Conservation (phyloP, 1,140 invertebrate species). For the Lepidurus packardi region DNA sequence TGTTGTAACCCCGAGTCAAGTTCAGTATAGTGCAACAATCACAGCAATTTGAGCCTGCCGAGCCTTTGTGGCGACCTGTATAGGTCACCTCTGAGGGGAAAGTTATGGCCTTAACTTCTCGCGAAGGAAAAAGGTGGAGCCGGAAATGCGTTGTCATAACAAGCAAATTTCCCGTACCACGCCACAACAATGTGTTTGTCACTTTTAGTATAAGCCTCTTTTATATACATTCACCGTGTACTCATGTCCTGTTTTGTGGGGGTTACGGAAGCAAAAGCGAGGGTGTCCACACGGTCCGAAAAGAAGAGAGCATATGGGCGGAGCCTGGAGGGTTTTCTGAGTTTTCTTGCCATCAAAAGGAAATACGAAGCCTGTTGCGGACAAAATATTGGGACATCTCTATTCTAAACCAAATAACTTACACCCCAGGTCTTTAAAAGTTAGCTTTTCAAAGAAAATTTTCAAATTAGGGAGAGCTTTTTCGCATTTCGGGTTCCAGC, state of each 20-base stretch:
- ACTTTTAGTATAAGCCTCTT: neutral
- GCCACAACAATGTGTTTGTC: constrained; percentile 13
- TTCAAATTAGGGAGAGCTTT: neutral
- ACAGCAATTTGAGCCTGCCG: neutral
- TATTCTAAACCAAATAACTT: constrained; percentile 11
- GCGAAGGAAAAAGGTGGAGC: neutral
- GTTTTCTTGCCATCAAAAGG: neutral
- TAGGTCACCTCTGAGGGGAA: neutral
- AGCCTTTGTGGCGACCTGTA: neutral
- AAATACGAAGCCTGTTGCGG: neutral
- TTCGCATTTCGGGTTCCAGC: neutral
- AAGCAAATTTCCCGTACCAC: neutral
- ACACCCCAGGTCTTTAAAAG: neutral
- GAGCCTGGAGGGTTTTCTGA: neutral
- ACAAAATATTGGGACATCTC: constrained; percentile 7
- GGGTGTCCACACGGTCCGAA: neutral
- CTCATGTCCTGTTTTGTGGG: neutral
- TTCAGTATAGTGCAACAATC: neutral
- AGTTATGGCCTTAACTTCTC: neutral
- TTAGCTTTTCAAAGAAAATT: neutral
- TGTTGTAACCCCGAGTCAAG: neutral
- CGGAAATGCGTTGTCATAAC: constrained; percentile 21
- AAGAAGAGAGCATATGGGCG: neutral
- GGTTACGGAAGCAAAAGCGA: neutral
- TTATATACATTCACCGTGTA: neutral